Evolutionary conservation across 2,113 vertebrate genomes (phyloP), one percentile per base, ranked within the genome.

Genomic region (Chlorocebus sabaeus): DNA sequence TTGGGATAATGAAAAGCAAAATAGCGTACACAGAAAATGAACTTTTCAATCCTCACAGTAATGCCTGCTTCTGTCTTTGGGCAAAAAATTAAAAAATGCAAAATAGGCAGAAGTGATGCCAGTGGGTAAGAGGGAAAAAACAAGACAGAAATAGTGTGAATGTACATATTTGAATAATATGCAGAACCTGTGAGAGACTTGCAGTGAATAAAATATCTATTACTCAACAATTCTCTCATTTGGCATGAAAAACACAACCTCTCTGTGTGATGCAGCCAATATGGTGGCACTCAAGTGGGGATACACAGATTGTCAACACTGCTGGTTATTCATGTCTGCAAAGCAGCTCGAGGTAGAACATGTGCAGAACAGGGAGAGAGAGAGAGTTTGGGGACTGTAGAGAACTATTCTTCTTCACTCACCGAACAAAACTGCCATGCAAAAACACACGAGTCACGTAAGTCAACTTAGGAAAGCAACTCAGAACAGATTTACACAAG

Each of bases 401-500:
- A 90, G 97, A 96, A 30, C 13, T 82, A 81, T 94, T 23, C 78
- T 73, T 95, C 5, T 70, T 79, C 64, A 84, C 76, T 35, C 17
- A 73, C 64, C 68, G 23, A 95, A 96, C 76, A 92, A 96, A 92
- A 72, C n/a, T 32, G 45, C 6, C 78, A 11, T 79, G 45, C 50
- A 70, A 96, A 94, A 95, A 86, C 78, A 89, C 3, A 87, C 89
- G 95, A 96, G 30, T 25, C 88, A 94, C 55, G 32, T 97, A 98
- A 97, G 90, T 64, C 64, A 95, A 70, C 59, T 89, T 97, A 76
- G 92, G 89, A 90, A 61, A 92, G 85, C 73, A 97, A 95, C 95
- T 96, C 96, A 97, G 59, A 98, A 94, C 27, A 96, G 93, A 97
- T 98, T 97, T 98, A 97, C 35, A 93, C 59, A 94, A 95, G 68